Percentiles rank a stretch among this genome's conserved stretches.
These are phyloP conservation scores for Nomada lathburiana DNA, from an alignment of 2,888 invertebrate species.

Conservation along the genomic window DNA sequence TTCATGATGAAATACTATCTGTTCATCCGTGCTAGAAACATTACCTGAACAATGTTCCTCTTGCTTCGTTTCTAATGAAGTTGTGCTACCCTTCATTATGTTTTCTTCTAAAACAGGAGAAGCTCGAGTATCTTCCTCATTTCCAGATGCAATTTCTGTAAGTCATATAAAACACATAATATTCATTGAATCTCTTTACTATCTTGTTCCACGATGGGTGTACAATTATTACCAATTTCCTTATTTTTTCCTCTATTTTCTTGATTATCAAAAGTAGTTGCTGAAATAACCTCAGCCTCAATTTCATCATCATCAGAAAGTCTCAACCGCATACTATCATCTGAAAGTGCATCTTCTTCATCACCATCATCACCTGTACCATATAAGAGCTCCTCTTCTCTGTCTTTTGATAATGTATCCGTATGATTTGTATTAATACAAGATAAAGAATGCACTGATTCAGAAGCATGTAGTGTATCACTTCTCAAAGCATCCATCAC, in stretches of 20 bases:
- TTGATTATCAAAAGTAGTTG: slow-evolving; percentile 12
- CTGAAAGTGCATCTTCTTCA: slow-evolving; percentile 78
- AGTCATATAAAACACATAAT: slow-evolving; percentile 26
- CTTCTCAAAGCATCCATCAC: slow-evolving; percentile 78
- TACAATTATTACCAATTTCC: slow-evolving; percentile 48
- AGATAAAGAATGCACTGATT: slow-evolving; percentile 70
- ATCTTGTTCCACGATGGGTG: not conserved
- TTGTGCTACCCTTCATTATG: slow-evolving; percentile 5
- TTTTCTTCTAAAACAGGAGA: slow-evolving; percentile 17
- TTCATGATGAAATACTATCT: slow-evolving; percentile 39
- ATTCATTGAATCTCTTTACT: not conserved
- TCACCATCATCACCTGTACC: slow-evolving; percentile 71
- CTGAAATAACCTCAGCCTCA: slow-evolving; percentile 59
- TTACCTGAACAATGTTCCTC: slow-evolving; percentile 58
- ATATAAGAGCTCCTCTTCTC: slow-evolving; percentile 77
- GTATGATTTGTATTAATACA: slow-evolving; percentile 63
- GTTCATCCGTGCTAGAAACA: slow-evolving; percentile 37
- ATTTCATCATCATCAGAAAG: slow-evolving; percentile 81
- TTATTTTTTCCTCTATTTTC: slow-evolving; percentile 20
- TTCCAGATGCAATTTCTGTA: slow-evolving; percentile 36
- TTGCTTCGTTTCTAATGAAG: slow-evolving; percentile 17
- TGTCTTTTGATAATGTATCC: slow-evolving; percentile 74
- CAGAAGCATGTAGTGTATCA: slow-evolving; percentile 72
- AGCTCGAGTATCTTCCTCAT: slow-evolving; percentile 12
- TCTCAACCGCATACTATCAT: slow-evolving; percentile 80